A percentile compares a stretch with the other conserved stretches of the same genome.
These are phyloP conservation scores for Heteromyza rotundicornis DNA, from an alignment of 2,888 invertebrate genomes.

Conservation along the genomic window DNA sequence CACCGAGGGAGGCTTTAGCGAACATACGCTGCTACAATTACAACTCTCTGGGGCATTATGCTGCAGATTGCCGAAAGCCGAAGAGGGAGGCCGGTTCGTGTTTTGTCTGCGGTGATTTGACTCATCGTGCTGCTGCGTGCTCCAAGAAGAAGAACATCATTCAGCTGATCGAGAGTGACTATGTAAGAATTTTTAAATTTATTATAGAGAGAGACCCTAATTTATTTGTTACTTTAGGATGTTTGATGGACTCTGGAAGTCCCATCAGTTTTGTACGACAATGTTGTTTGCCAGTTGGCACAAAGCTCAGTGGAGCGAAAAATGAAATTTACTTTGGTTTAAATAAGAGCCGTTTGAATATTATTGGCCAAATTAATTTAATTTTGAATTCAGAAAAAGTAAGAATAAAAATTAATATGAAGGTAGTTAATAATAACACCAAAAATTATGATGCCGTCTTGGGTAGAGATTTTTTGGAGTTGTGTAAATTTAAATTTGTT, in stretches of 20 bases:
- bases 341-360: constrained; percentile 8
- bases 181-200: constrained; percentile 9
- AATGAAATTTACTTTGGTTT: neutral
- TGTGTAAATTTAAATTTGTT: neutral
- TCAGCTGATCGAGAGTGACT: constrained; percentile 1
- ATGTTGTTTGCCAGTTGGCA: neutral
- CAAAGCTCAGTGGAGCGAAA: neutral
- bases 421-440: neutral
- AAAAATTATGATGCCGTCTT: neutral
- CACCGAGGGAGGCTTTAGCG: neutral
- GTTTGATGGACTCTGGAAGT: constrained; percentile 3
- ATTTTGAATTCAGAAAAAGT: too few species aligned
- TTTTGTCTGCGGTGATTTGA: constrained; percentile 10
- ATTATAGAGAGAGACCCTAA: neutral
- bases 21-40: neutral
- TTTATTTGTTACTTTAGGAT: constrained; percentile 1
- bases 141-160: constrained; percentile 4
- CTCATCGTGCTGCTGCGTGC: constrained; percentile 3
- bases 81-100: constrained; percentile 17
- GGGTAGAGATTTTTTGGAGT: constrained; percentile 11
- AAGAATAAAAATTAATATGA: too few species aligned
- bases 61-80: constrained; percentile 8
- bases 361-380: neutral
- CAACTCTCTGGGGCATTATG: neutral
- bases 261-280: constrained; percentile 3